Base-by-base conservation (phyloP, 2,113 vertebrate genomes). In the Brachyhypopomus gauderio region DNA sequence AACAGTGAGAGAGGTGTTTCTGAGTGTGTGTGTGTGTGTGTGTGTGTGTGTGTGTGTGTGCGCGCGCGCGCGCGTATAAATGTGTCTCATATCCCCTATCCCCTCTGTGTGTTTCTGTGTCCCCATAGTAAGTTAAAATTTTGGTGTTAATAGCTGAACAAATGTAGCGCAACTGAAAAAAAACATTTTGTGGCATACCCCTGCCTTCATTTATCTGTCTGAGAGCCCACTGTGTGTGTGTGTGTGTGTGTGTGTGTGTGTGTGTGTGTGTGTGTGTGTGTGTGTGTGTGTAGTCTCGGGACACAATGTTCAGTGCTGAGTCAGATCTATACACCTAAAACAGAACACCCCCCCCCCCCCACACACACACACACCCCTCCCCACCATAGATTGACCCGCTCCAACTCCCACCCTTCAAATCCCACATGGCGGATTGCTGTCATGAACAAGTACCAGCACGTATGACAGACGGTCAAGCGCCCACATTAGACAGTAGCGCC, bases 401-500 rank as follows among this genome's bases (percentile, higher is more conserved):
- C 4, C 45, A 23, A 25, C 22, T 5, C 41, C 16, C 38, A 52
- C n/a, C 52, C 14, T 7, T 1, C 8, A 69, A 52, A 75, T 58
- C 48, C 30, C 17, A 36, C 5, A 8, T 38, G 36, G 8, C 7
- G 64, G 8, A n/a, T n/a, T 22, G 58, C 48, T 73, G 58, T n/a
- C 60, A 73, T 70, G 27, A 25, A 81, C 72, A 69, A 67, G 66
- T 72, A 63, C 72, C 36, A 84, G 76, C 60, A 63, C 5, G 25
- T 79, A 36, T 45, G n/a, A 23, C 45, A 83, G 66, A 9, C 23
- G 64, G 56, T 41, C 2, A 30, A 59, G 0, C 67, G 20, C 86
- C 89, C 66, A 52, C 45, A 87, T 83, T 90, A 88, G 91, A 87
- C 89, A 89, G 92, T 89, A 93, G 89, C 92, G 93, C 93, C 93